phyloP scores from a whole-genome alignment of 2,113 vertebrate genomes.

The Tinamus guttatus region DNA sequence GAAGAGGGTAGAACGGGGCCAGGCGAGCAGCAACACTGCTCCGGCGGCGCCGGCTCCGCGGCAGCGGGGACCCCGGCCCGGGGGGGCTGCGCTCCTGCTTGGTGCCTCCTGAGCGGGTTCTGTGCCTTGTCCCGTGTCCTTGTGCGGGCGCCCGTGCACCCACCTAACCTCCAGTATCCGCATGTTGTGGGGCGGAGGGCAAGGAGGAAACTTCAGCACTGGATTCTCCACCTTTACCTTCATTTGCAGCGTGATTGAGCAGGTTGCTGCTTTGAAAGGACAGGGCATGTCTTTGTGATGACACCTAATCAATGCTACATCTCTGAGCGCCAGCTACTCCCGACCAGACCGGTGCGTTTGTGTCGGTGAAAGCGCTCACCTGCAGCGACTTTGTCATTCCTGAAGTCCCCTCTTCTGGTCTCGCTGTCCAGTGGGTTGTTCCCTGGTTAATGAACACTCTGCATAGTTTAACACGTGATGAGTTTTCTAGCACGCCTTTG shows the following conservation, averaged over 20 bases:
- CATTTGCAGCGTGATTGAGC: neutral
- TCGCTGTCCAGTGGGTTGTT: neutral
- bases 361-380: neutral
- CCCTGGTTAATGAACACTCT: neutral
- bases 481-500: neutral
- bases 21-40: neutral
- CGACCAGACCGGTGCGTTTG: neutral
- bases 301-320: neutral
- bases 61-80: neutral
- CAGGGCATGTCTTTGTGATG: rapidly evolving
- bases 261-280: neutral
- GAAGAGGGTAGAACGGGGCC: neutral
- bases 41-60: no score
- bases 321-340: neutral
- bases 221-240: neutral
- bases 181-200: rapidly evolving
- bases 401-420: neutral
- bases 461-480: neutral
- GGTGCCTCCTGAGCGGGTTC: neutral
- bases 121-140: rapidly evolving
- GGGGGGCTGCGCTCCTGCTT: neutral
- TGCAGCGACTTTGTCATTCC: neutral
- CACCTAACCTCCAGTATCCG: rapidly evolving
- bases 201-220: neutral
- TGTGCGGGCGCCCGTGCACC: neutral